These are phyloP conservation scores for Podarcis lilfordi DNA, from an alignment of 2,797 vertebrate genomes.

Conservation along the genomic window DNA sequence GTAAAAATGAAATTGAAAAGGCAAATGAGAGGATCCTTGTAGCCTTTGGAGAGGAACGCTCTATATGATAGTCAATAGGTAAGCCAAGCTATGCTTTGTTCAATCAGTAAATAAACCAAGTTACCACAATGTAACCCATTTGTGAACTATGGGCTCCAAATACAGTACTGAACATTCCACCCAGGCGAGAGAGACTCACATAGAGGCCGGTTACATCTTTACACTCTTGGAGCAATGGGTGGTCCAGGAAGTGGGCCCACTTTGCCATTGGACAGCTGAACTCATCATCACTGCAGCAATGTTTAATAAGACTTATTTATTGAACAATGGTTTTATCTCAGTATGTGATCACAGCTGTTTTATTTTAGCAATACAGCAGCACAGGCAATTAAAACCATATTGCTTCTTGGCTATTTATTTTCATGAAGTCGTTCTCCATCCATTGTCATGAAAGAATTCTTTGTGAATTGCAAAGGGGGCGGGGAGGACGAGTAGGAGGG, in stretches of 20 bases:
- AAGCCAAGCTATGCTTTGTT: not conserved
- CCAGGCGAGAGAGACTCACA: not conserved
- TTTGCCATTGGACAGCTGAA: constrained; percentile 69
- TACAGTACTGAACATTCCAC: not conserved
- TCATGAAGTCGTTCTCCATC: constrained; percentile 70
- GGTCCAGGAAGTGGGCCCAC: constrained; percentile 66
- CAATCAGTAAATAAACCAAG: not conserved
- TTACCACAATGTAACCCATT: not conserved
- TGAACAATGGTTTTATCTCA: constrained; percentile 77
- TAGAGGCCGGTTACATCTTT: constrained; percentile 50
- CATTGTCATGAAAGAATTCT: constrained; percentile 73
- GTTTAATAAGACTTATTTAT: constrained; percentile 76
- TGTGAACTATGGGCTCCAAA: constrained; percentile 7
- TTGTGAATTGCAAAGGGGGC: constrained; percentile 69
- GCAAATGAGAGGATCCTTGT: too few relatives aligned
- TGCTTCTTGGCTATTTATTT: constrained; percentile 80
- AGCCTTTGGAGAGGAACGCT: not conserved
- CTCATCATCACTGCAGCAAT: constrained; percentile 66
- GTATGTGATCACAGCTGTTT: constrained; percentile 82
- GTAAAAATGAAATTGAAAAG: too few relatives aligned
- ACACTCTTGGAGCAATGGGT: constrained; percentile 69
- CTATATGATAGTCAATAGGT: not conserved
- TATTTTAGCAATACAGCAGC: constrained; percentile 76
- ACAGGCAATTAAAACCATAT: constrained; percentile 79
- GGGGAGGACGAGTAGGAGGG: constrained; percentile 39